phyloP scores from a whole-genome alignment of 1,140 invertebrate species.

The Aplysia californica region DNA sequence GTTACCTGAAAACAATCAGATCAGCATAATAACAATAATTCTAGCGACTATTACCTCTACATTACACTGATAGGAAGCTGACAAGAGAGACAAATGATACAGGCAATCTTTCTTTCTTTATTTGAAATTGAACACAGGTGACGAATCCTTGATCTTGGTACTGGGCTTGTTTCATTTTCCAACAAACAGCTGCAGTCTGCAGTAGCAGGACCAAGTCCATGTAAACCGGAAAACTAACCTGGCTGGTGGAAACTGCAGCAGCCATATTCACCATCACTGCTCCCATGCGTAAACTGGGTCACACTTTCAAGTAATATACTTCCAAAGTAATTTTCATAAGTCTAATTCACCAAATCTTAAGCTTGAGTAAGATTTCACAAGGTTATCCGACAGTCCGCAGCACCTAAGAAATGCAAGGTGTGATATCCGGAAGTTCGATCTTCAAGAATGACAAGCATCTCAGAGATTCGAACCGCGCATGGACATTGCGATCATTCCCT shows the following conservation, averaged over 20 bases:
- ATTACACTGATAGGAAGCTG: too few relatives aligned
- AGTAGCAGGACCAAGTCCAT: not conserved
- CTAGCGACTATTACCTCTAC: too few relatives aligned
- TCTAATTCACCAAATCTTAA: too few relatives aligned
- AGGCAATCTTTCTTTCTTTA: too few relatives aligned
- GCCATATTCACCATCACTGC: slow-evolving; percentile 1
- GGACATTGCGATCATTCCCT: slow-evolving; percentile 79
- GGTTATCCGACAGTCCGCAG: not conserved
- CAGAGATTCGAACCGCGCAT: slow-evolving; percentile 75
- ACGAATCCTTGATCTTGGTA: too few relatives aligned
- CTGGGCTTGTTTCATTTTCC: too few relatives aligned
- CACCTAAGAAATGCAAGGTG: slow-evolving; percentile 22
- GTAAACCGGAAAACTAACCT: slow-evolving; percentile 26
- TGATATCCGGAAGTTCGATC: slow-evolving; percentile 59
- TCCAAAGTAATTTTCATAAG: not conserved
- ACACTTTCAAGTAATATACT: not conserved
- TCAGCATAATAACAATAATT: too few relatives aligned
- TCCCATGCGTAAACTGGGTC: not conserved
- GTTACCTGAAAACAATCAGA: too few relatives aligned
- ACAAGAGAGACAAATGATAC: too few relatives aligned
- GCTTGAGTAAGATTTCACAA: too few relatives aligned
- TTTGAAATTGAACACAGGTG: too few relatives aligned
- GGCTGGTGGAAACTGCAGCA: slow-evolving; percentile 9
- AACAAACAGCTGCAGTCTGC: too few relatives aligned
- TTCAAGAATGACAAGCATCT: slow-evolving; percentile 82